Evolutionary conservation across 2,888 invertebrate species (phyloP).

Genomic region (Zelleria hepariella): DNA sequence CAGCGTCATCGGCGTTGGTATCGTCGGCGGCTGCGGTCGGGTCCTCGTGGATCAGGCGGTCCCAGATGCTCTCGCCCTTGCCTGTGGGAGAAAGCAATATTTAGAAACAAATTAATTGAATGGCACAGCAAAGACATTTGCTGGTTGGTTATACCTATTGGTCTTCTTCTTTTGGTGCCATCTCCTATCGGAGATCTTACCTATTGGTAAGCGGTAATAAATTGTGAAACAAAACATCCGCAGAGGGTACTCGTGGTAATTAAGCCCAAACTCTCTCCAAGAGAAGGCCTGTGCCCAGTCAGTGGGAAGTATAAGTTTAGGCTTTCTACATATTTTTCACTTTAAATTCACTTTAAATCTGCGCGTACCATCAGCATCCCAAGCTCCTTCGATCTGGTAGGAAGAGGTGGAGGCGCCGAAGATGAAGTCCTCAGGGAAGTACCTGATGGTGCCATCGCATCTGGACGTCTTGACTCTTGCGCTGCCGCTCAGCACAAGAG

Average conservation of each 20-base stretch:
- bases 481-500: not conserved
- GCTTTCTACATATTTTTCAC: slow-evolving; percentile 8
- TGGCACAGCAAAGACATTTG: not conserved
- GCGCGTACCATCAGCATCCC: slow-evolving; percentile 72
- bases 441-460: not conserved
- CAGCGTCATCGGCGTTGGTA: slow-evolving; percentile 3
- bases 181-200: too few relatives aligned
- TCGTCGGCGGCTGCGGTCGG: not conserved
- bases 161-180: too few relatives aligned
- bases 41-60: slow-evolving; percentile 1
- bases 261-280: too few relatives aligned
- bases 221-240: too few relatives aligned
- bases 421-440: slow-evolving; percentile 38
- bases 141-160: too few relatives aligned
- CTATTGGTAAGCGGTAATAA: too few relatives aligned
- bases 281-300: too few relatives aligned
- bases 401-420: slow-evolving; percentile 59
- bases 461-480: too few relatives aligned
- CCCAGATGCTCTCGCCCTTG: slow-evolving; percentile 8
- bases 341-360: too few relatives aligned
- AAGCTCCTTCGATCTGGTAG: slow-evolving; percentile 74
- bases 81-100: slow-evolving; percentile 15
- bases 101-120: not conserved
- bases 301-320: not conserved
- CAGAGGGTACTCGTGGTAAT: too few relatives aligned